A percentile compares a stretch with the other conserved stretches of the same genome.
Conservation (phyloP, 2,797 vertebrate genomes). For the Fringilla coelebs region DNA sequence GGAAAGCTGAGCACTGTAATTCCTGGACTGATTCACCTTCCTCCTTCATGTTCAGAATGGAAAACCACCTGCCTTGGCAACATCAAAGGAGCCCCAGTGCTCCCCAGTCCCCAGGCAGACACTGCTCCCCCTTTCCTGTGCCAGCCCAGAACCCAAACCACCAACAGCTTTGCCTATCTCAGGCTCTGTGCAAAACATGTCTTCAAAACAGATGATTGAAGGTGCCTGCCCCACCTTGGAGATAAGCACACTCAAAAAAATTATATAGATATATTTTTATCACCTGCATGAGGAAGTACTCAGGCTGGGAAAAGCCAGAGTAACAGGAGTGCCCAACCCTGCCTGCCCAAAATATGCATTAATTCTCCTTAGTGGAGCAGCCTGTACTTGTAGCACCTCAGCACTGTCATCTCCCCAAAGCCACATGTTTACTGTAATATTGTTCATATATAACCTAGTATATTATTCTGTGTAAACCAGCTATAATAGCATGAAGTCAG, state of each 20-base stretch:
- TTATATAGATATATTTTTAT: neutral
- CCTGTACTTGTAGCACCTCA: neutral
- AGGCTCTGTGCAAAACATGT: neutral
- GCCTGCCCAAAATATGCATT: neutral
- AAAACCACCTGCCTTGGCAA: neutral
- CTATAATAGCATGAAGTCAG: neutral
- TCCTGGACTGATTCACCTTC: neutral
- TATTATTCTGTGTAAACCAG: neutral
- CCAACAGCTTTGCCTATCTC: neutral
- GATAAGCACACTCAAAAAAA: neutral
- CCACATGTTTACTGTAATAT: neutral
- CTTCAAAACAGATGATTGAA: neutral
- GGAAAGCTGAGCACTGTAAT: neutral
- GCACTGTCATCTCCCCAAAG: neutral
- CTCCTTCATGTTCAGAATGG: neutral
- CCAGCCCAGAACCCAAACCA: neutral
- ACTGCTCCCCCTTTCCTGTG: neutral
- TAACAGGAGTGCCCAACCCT: neutral
- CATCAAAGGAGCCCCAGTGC: neutral
- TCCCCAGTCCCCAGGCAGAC: neutral
- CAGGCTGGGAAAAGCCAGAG: neutral
- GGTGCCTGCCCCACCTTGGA: neutral
- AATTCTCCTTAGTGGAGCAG: neutral
- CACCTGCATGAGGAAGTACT: neutral
- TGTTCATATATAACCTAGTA: neutral